Percentiles rank a stretch among this genome's conserved stretches.
phyloP scores from a whole-genome alignment of 2,797 vertebrate genomes.

The Synaphobranchus kaupii region DNA sequence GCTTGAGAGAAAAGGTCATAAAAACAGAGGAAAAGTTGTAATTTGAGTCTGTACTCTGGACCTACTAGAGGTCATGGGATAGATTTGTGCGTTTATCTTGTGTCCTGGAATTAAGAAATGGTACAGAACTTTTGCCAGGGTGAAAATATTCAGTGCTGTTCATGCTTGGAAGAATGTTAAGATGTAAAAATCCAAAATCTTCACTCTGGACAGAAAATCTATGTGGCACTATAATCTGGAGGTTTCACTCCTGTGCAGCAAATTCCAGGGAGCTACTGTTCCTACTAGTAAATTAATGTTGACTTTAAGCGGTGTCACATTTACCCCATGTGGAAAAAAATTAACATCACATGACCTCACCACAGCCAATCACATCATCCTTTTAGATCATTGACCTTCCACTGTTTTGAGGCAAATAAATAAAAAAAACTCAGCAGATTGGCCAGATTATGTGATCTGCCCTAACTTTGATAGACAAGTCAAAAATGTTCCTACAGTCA shows the following conservation, averaged over 20 bases:
- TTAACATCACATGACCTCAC: background rate
- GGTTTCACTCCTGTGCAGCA: background rate
- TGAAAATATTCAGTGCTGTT: background rate
- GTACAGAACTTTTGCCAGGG: background rate
- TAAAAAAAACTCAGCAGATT: background rate
- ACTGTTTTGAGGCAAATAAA: background rate
- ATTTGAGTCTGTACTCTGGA: background rate
- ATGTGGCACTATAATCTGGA: background rate
- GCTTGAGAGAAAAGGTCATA: background rate
- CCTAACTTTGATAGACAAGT: background rate
- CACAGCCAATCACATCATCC: conserved; percentile 31
- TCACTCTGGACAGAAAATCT: background rate
- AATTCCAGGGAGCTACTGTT: conserved; percentile 27
- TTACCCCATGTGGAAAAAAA: conserved; percentile 47
- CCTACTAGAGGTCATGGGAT: background rate
- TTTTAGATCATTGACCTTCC: conserved; percentile 42
- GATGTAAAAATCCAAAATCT: background rate
- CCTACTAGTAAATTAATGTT: conserved; percentile 13
- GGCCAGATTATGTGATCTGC: conserved; percentile 5
- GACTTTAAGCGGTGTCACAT: conserved; percentile 63
- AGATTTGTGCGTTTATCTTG: background rate
- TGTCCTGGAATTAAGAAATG: background rate
- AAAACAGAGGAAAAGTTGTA: background rate
- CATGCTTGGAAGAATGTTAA: conserved; percentile 49
- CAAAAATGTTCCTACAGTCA: background rate